A percentile compares a stretch with the other conserved stretches of the same genome.
phyloP scores from a whole-genome alignment of 2,797 vertebrate genomes.

The Sarcophilus harrisii region DNA sequence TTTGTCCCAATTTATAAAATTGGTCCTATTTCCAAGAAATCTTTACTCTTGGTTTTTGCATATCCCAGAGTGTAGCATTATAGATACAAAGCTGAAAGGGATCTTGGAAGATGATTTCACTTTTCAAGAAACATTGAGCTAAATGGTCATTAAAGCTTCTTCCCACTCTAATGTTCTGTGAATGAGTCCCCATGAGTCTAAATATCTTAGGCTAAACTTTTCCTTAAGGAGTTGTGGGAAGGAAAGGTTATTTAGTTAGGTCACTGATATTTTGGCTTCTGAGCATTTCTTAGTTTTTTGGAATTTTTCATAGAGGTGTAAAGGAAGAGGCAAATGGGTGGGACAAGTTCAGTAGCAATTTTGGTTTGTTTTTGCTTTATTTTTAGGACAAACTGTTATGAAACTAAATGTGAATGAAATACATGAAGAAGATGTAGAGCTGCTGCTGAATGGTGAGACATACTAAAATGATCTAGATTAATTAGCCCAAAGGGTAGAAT shows the following conservation, averaged over 20 bases:
- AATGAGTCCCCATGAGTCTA: not conserved
- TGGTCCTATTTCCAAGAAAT: not conserved
- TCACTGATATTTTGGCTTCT: not conserved
- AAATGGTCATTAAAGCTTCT: not conserved
- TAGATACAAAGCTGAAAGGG: not conserved
- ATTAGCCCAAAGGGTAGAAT: not conserved
- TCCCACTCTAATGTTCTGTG: not conserved
- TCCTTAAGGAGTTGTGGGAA: not conserved
- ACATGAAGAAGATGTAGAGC: not conserved
- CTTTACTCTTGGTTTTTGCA: not conserved
- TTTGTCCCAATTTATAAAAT: not conserved
- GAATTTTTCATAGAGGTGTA: not conserved
- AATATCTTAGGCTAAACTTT: not conserved
- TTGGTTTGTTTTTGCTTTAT: not conserved
- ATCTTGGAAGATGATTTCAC: not conserved
- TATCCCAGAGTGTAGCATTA: not conserved
- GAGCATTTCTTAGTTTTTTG: not conserved
- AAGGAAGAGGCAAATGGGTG: not conserved
- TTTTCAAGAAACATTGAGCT: not conserved
- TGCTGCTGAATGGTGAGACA: constrained; percentile 32
- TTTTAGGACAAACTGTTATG: constrained; percentile 34
- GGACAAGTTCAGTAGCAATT: not conserved
- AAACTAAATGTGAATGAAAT: not conserved
- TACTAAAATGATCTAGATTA: not conserved
- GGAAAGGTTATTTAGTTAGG: not conserved